Evolutionary conservation across 2,888 invertebrate genomes (phyloP), one percentile per base, ranked within the genome.

Genomic region (Macrosiphum euphorbiae): DNA sequence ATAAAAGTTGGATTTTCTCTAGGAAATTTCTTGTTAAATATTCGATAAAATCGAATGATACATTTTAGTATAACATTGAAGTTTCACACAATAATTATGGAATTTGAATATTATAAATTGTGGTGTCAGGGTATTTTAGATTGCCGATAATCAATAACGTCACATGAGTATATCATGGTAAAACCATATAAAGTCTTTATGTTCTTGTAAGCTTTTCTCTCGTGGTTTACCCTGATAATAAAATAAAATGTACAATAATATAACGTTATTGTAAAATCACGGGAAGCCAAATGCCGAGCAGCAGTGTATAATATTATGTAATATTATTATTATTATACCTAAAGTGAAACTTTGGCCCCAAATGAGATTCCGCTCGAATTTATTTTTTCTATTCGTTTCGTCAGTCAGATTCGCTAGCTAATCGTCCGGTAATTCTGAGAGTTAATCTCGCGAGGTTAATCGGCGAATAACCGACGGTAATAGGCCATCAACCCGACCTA

Each of bases 101-200:
- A 67, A 67, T n/a, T 67, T 67, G n/a, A 67, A 67, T 47, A 47
- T 47, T 67, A 67, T n/a, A n/a, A n/a, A n/a, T n/a, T 67, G 4
- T n/a, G 67, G 13, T 67, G 13, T 67, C 13, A 4, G n/a, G 24
- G 5, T n/a, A n/a, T 67, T n/a, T 67, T 67, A 0, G 16, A 13
- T 67, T 67, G 13, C 13, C 35, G n/a, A 16, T n/a, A 20, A 1
- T 20, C 35, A 7, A 67, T 20, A 16, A 67, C n/a, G 28, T 67
- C 5, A 35, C 1, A 7, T 7, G 35, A 28, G n/a, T n/a, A 1
- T 4, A n/a, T n/a, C n/a, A 67, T n/a, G 0, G 0, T 0, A 67
- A 28, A 67, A n/a, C 28, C 11, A 0, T 4, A 67, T n/a, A n/a
- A n/a, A 67, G 16, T 35, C 1, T 5, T 67, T n/a, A 7, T 58